phyloP scores from a whole-genome alignment of 2,888 invertebrate species.

The Pocota personata region DNA sequence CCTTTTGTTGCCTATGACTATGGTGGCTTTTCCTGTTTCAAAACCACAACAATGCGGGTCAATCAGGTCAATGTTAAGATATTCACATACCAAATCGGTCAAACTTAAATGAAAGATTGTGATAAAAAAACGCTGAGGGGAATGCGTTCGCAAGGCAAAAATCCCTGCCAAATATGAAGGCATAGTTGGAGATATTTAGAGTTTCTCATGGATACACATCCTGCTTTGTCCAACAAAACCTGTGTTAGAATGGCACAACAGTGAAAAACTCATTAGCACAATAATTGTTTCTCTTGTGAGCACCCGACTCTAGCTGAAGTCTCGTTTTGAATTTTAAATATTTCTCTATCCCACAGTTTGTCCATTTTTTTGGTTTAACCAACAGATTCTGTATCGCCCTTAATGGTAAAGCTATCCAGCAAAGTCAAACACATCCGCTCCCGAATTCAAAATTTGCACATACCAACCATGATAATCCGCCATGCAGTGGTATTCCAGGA shows the following conservation, averaged over 20 bases:
- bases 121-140: no score
- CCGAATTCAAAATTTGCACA: neutral
- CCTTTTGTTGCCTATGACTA: no score
- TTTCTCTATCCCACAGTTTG: neutral
- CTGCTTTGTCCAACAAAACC: neutral
- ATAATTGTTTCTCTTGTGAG: conserved; percentile 16
- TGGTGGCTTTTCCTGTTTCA: no score
- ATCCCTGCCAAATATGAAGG: no score
- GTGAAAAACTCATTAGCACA: conserved; percentile 30
- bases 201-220: neutral
- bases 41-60: no score
- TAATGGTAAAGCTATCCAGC: conserved; percentile 7
- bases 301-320: neutral
- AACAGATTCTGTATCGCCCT: neutral
- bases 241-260: neutral
- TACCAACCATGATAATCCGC: conserved; percentile 43
- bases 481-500: conserved; percentile 16
- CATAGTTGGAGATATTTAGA: no score
- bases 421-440: conserved; percentile 31
- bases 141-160: no score
- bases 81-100: no score
- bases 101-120: no score
- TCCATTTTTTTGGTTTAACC: neutral
- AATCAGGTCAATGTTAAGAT: no score
- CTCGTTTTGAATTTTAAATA: conserved; percentile 1